A percentile compares a stretch with the other conserved stretches of the same genome.
Evolutionary conservation across 1,140 invertebrate genomes (phyloP).

Genomic region (Heliconius melpomene): DNA sequence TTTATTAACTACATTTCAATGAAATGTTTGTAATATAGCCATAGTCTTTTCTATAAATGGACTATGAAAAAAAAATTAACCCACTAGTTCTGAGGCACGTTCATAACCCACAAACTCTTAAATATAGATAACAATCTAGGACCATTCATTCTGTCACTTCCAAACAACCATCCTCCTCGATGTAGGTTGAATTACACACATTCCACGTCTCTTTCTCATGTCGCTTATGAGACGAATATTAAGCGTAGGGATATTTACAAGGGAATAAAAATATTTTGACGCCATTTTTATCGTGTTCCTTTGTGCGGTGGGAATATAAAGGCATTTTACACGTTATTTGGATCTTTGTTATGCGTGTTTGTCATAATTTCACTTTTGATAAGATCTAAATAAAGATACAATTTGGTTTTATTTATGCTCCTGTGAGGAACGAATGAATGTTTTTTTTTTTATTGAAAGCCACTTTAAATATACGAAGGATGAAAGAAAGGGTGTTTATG

Average conservation of each 20-base stretch:
- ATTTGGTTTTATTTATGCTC: not conserved
- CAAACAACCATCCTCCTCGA: slow-evolving; percentile 12
- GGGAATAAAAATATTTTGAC: slow-evolving; percentile 73
- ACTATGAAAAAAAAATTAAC: too few relatives aligned
- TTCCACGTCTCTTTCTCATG: slow-evolving; percentile 53
- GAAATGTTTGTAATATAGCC: too few relatives aligned
- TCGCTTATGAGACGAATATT: slow-evolving; percentile 71
- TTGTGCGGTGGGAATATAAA: slow-evolving; percentile 54
- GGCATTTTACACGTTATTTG: slow-evolving; percentile 38
- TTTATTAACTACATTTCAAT: too few relatives aligned
- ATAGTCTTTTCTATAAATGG: too few relatives aligned
- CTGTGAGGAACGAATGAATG: not conserved
- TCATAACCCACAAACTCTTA: too few relatives aligned
- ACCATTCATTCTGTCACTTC: not conserved
- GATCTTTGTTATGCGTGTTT: slow-evolving; percentile 29
- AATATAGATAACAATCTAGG: too few relatives aligned
- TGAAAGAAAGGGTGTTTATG: not conserved
- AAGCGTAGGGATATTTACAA: slow-evolving; percentile 67
- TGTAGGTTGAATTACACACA: slow-evolving; percentile 49
- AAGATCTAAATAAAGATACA: slow-evolving; percentile 16
- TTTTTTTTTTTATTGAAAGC: not conserved
- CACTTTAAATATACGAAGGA: not conserved
- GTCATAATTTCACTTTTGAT: slow-evolving; percentile 19
- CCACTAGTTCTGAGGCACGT: too few relatives aligned
- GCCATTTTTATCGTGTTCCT: slow-evolving; percentile 59